Evolutionary conservation across 2,888 invertebrate species (phyloP), one percentile per base, ranked within the genome.

Genomic region (Heliconius cydno): DNA sequence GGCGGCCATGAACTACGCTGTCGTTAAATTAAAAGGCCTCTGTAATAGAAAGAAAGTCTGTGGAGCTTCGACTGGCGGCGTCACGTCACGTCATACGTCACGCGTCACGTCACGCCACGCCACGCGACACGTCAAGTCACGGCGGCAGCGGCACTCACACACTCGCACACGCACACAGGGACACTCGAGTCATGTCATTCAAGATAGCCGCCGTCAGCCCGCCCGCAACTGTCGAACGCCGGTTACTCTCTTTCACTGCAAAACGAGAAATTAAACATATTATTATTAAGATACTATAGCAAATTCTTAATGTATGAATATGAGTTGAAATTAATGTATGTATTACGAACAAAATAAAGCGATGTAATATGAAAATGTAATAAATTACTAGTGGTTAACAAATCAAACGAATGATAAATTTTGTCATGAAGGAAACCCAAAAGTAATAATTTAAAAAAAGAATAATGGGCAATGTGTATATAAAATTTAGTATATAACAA

Each of bases 171-270:
- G 79, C 82, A 80, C 82, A 66, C 80, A 73, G 76, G n/a, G 67
- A 75, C 81, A 83, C 85, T 79, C 87, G 82, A 84, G 81, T 80
- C 83, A 77, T 91, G 81, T 80, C 83, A 77, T 91, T 90, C 92
- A 92, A 90, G 90, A 90, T 87, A 90, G 89, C 90, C 93, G 93
- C 88, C 87, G 88, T 89, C 87, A 93, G 91, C 86, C 90, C 92
- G 86, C 90, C 90, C 84, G 90, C 87, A 85, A 88, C 90, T 87
- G 93, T 90, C 92, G 93, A 91, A 90, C 93, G 92, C 87, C 91
- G 90, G 87, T 89, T 88, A 92, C 91, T 91, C 91, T 94, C 90
- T 94, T 94, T 94, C 94, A 94, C 94, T 94, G 94, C 3, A 86
- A 88, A 85, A 38, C 65, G 65, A 38, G 25, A 75, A 75, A 75